Conservation (phyloP, 2,797 vertebrate species). For the Intellagama lesueurii region DNA sequence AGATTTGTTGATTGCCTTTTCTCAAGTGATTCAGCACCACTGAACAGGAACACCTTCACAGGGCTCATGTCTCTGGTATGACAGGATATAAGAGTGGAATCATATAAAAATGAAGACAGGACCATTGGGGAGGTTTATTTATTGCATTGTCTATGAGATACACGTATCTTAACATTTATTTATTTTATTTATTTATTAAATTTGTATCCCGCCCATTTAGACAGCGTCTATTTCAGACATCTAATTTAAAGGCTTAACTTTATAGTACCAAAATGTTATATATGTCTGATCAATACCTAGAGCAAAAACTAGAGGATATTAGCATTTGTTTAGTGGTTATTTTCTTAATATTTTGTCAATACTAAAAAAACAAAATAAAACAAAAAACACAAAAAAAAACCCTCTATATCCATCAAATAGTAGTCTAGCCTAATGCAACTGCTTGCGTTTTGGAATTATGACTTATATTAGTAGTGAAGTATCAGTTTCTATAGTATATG, state of each 20-base stretch:
- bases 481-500: slow-evolving; percentile 30
- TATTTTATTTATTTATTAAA: too few relatives aligned
- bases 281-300: not conserved
- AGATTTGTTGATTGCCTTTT: too few relatives aligned
- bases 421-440: slow-evolving; percentile 47
- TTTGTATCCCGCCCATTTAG: too few relatives aligned
- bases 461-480: slow-evolving; percentile 53
- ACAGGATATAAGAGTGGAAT: too few relatives aligned
- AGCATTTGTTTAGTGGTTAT: slow-evolving; percentile 47
- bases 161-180: slow-evolving; percentile 18
- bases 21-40: too few relatives aligned
- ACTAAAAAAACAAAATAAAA: too few relatives aligned
- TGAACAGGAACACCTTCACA: too few relatives aligned
- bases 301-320: slow-evolving; percentile 43
- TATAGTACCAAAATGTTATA: slow-evolving; percentile 29
- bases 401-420: slow-evolving; percentile 33
- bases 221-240: too few relatives aligned
- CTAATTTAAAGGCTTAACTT: slow-evolving; percentile 44
- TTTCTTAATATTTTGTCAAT: slow-evolving; percentile 52
- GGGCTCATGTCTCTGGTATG: too few relatives aligned
- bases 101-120: too few relatives aligned
- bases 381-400: too few relatives aligned
- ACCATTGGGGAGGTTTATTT: not conserved
- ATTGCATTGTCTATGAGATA: slow-evolving; percentile 28
- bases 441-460: slow-evolving; percentile 50